Conservation (phyloP, 2,797 vertebrate genomes). For the Otolemur crassicaudatus region DNA sequence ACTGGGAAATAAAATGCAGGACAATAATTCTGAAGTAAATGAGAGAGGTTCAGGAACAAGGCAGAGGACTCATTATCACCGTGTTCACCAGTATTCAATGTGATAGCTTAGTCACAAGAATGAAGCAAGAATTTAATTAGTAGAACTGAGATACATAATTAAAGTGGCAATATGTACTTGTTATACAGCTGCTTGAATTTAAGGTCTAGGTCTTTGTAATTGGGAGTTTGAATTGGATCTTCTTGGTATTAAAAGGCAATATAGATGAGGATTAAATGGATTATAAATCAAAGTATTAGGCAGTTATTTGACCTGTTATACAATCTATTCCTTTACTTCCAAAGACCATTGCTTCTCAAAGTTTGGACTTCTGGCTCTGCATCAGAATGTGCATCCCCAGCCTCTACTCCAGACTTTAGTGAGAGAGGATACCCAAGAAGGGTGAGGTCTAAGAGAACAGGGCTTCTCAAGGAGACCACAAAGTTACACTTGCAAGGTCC, state of each 20-base stretch:
- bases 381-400: neutral
- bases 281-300: neutral
- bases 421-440: no score
- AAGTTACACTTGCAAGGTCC: no score
- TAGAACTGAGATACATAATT: neutral
- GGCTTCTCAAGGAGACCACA: no score
- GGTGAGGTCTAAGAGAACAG: no score
- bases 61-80: neutral
- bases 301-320: neutral
- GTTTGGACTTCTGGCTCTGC: neutral
- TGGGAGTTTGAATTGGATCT: neutral
- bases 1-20: neutral
- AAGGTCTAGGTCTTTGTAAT: neutral
- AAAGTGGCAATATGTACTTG: neutral
- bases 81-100: neutral
- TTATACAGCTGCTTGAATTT: neutral
- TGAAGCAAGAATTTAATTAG: neutral
- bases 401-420: neutral
- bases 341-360: neutral
- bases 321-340: neutral
- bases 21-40: neutral
- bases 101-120: neutral
- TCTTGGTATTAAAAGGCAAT: neutral
- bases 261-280: neutral
- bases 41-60: neutral